Percentiles rank a stretch among this genome's conserved stretches.
phyloP scores from a whole-genome alignment of 2,797 vertebrate species.

The Trichosurus vulpecula region DNA sequence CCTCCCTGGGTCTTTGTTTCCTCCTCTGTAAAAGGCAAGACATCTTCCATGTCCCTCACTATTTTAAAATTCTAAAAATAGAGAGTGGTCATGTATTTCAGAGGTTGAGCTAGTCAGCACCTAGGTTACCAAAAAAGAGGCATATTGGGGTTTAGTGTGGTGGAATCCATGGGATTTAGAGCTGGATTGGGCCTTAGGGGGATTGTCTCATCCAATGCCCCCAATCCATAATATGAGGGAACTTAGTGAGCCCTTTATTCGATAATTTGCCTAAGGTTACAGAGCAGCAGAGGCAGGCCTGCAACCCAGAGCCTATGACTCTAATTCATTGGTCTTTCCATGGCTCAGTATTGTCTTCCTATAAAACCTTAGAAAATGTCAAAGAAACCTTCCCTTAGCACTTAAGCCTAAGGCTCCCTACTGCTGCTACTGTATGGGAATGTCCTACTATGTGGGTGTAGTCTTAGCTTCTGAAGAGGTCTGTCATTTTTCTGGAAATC shows the following conservation, averaged over 20 bases:
- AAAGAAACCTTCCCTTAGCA: neutral
- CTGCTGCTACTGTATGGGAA: neutral
- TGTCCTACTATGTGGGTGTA: neutral
- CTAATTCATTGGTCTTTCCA: neutral
- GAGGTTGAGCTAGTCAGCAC: neutral
- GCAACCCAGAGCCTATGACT: neutral
- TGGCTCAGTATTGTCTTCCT: neutral
- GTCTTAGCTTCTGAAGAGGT: neutral
- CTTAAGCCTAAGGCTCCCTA: neutral
- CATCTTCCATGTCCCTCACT: neutral
- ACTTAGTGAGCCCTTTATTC: neutral
- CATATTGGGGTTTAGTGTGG: neutral
- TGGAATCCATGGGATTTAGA: neutral
- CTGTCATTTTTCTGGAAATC: neutral
- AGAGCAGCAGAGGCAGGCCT: neutral
- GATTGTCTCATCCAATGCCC: neutral
- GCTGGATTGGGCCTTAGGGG: neutral
- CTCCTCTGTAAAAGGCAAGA: neutral
- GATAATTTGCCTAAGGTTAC: neutral
- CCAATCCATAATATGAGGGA: neutral
- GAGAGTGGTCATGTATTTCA: neutral
- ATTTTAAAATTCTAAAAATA: neutral
- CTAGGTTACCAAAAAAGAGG: neutral
- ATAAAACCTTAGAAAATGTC: too few species aligned
- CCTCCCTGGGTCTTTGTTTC: neutral